Base-by-base conservation (phyloP, 2,113 vertebrate genomes). In the Osmerus eperlanus region DNA sequence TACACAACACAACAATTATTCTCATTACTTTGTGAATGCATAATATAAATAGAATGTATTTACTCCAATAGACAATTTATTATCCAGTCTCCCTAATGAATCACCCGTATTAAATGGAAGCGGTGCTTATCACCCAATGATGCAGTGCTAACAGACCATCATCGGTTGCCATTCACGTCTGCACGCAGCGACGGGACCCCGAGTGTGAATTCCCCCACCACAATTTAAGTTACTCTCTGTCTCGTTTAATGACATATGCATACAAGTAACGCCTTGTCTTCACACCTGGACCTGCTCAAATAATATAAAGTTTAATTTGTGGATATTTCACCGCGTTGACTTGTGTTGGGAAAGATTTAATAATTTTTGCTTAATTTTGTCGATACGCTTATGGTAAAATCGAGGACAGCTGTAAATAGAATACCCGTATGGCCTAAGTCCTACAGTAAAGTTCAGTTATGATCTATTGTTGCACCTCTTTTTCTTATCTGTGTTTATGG, bases 61-160 rank as follows among this genome's bases (percentile, higher is more conserved):
- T 67, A 29, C 76, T 67, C 72, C 76, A 85, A 77, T 71, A 84
- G 78, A 76, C 83, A 71, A 74, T 70, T 78, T 59, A 71, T 29
- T 67, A 67, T 75, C 79, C 78, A 78, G 87, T 79, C 88, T 73
- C 73, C 73, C 56, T 87, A 89, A 91, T 91, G 85, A 90, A 91
- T 88, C 72, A 82, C 83, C 81, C 66, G 55, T 70, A 77, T 78
- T 62, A 56, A 76, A 85, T 80, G 84, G 89, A 78, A 84, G 85
- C 72, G 73, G 77, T 85, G 78, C 85, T 91, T 91, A 92, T 88
- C 90, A 86, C 88, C 82, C 83, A 3, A 80, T 92, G 84, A 93
- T 91, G 86, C 84, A 86, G 83, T 84, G 82, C 84, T 90, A 91
- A 91, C 71, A 89, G 84, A 62, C 88, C 82, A 91, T 93, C 80